phyloP scores from a whole-genome alignment of 2,797 vertebrate species.

The Phrynocephalus vlangalii region DNA sequence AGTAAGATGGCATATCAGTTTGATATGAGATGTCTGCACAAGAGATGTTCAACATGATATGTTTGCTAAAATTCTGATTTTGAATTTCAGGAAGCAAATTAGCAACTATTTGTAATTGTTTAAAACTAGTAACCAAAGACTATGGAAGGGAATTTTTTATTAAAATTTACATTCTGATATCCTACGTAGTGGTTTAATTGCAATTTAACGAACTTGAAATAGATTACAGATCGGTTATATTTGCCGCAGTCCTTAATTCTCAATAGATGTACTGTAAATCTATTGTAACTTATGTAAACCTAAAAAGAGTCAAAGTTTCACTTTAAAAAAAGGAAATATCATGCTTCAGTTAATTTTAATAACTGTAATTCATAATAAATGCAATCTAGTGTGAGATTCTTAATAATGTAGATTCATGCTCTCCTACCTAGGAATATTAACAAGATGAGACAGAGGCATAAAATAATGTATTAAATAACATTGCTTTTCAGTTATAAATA shows the following conservation, averaged over 20 bases:
- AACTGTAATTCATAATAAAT: constrained; percentile 66
- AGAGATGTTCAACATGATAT: too few species aligned
- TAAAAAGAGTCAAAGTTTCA: constrained; percentile 36
- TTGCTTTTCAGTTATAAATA: constrained; percentile 39
- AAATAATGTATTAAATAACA: constrained; percentile 27
- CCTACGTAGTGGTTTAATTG: constrained; percentile 48
- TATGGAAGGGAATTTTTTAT: too few species aligned
- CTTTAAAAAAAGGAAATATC: constrained; percentile 58
- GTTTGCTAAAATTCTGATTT: too few species aligned
- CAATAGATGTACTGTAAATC: not conserved
- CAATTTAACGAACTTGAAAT: constrained; percentile 10
- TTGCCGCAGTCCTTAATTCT: constrained; percentile 42
- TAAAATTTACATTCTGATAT: not conserved
- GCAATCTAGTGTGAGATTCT: constrained; percentile 45
- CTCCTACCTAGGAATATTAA: constrained; percentile 58
- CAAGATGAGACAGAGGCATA: constrained; percentile 20
- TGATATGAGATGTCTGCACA: too few species aligned
- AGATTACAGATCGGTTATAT: not conserved
- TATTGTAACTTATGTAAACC: constrained; percentile 31
- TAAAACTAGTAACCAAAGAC: too few species aligned
- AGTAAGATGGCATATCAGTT: too few species aligned
- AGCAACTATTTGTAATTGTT: too few species aligned
- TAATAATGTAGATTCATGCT: constrained; percentile 64
- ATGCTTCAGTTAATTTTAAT: constrained; percentile 72
- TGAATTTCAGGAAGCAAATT: too few species aligned